Evolutionary conservation across 2,113 vertebrate genomes (phyloP).

Genomic region (Pedetes capensis): DNA sequence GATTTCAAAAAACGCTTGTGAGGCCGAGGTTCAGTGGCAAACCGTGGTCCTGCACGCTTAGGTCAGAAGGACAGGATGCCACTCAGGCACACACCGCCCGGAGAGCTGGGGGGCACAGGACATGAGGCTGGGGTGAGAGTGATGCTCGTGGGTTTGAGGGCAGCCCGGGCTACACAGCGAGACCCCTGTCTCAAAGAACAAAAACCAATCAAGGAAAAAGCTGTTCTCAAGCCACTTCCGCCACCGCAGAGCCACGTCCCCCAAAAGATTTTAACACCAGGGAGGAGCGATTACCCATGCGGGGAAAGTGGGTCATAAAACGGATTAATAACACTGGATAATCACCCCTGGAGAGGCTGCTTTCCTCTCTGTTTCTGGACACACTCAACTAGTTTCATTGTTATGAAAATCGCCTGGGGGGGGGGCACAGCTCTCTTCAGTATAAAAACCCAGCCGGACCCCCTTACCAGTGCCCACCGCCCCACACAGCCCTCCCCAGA

Average conservation of each 20-base stretch:
- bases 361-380: conserved; percentile 61
- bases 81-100: fast-evolving
- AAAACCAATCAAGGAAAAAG: background rate
- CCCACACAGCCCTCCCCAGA: background rate
- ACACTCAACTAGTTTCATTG: conserved; percentile 72
- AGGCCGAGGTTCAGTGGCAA: background rate
- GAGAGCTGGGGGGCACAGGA: background rate
- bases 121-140: background rate
- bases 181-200: background rate
- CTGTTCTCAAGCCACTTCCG: background rate
- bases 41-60: no score
- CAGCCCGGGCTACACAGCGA: background rate
- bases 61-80: background rate
- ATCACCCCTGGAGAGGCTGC: conserved; percentile 40
- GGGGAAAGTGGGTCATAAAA: conserved; percentile 75
- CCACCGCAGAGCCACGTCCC: background rate
- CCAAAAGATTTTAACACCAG: background rate
- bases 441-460: conserved; percentile 44
- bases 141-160: background rate
- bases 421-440: conserved; percentile 66
- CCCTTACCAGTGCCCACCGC: background rate
- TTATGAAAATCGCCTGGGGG: conserved; percentile 78
- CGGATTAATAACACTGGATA: conserved; percentile 59
- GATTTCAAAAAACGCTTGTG: background rate
- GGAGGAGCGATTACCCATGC: conserved; percentile 40